Evolutionary conservation across 2,113 vertebrate genomes (phyloP), one percentile per base, ranked within the genome.

Genomic region (Cyphomyrus discorhynchus): DNA sequence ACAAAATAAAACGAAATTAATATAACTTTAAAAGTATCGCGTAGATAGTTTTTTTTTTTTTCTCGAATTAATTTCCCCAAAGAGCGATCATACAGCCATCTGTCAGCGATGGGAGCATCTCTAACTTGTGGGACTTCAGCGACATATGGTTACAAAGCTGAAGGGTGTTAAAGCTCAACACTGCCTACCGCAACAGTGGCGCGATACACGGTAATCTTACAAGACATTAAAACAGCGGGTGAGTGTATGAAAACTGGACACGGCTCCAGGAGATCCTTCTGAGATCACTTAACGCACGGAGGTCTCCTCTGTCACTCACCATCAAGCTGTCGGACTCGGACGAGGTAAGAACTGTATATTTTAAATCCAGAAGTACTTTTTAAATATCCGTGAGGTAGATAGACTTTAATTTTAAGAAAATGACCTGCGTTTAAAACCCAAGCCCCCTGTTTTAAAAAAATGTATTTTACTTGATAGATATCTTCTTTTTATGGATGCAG

Each of bases 251-350:
- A 39, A 62, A 47, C 70, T 62, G 86, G 52, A 90, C 83, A 35
- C n/a, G 13, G 87, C 49, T 87, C 17, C 85, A 42, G 27, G 35
- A 52, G n/a, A 53, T 84, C 19, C 49, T 66, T 5, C 4, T 86
- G 31, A 45, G 53, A 47, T 62, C 56, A 21, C 82, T 39, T 88
- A 52, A 82, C 46, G 17, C 86, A 24, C 70, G 74, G 11, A 15
- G 90, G 74, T 90, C 27, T 46, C 80, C 45, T 90, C 66, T 90
- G 56, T 70, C 84, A 86, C 89, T 58, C 88, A 84, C 15, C 45
- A 49, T 35, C 89, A 58, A 88, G 52, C 77, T 83, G 88, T 85
- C 50, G 90, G 90, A 90, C 90, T 62, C 87, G 74, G 87, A 88
- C 77, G 90, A 70, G 87, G 90, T 90, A 90, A 74, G 87, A 21